phyloP scores from a whole-genome alignment of 2,113 vertebrate genomes.

The Podiceps cristatus region DNA sequence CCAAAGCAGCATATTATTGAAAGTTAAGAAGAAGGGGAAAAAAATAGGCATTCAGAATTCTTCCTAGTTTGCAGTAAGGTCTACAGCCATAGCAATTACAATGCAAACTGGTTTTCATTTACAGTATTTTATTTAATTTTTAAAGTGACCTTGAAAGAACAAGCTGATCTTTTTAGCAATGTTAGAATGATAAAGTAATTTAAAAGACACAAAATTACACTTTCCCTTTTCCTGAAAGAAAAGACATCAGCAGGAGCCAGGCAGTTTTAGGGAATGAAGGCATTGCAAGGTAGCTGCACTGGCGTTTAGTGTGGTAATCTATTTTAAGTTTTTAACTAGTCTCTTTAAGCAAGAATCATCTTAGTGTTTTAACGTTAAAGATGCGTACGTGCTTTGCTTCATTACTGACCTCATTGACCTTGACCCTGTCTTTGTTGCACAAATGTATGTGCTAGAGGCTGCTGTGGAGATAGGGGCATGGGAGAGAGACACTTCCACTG shows the following conservation, averaged over 20 bases:
- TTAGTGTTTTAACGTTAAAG: neutral
- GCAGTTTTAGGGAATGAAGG: neutral
- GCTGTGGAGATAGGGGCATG: too few species aligned
- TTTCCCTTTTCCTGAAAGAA: neutral
- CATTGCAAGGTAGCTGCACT: neutral
- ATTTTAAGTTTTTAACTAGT: neutral
- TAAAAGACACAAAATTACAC: neutral
- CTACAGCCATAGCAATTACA: neutral
- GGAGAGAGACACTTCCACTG: neutral
- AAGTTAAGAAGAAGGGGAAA: neutral
- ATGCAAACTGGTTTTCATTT: neutral
- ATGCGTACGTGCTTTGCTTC: neutral
- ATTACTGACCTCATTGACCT: neutral
- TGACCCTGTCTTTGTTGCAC: neutral
- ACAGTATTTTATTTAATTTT: neutral
- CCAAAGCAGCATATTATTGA: neutral
- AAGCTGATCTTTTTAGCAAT: neutral
- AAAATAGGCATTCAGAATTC: neutral
- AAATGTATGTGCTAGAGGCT: neutral
- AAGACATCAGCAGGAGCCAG: neutral
- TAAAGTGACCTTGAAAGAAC: neutral
- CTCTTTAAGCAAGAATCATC: neutral
- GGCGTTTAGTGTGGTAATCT: neutral
- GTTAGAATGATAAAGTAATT: neutral
- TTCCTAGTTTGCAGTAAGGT: neutral